These are phyloP conservation scores for Porites lutea DNA, from an alignment of 64 coral and sea anemone genomes.

Conservation along the genomic window DNA sequence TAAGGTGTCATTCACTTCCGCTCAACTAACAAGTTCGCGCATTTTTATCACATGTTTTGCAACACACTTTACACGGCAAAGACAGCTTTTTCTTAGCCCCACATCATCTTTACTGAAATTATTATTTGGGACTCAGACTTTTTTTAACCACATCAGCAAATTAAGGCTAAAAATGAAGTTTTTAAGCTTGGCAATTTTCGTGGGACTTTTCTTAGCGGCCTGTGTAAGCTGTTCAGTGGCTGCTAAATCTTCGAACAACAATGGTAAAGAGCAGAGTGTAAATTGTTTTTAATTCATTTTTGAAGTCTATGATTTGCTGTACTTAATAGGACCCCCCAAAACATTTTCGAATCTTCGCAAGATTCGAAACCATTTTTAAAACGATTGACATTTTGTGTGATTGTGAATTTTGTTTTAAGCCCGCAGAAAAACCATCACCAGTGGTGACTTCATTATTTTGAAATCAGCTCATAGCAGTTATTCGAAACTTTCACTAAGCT, in stretches of 20 bases:
- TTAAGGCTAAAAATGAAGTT: not conserved
- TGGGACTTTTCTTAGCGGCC: not conserved
- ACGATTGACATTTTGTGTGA: not conserved
- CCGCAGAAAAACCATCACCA: not conserved
- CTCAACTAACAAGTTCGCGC: too few relatives aligned
- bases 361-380: too few relatives aligned
- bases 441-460: conserved; percentile 15
- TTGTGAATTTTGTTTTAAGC: not conserved
- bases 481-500: not conserved
- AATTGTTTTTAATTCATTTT: too few relatives aligned
- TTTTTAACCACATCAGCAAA: too few relatives aligned
- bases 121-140: too few relatives aligned
- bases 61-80: too few relatives aligned
- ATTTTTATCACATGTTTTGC: too few relatives aligned
- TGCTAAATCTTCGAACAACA: not conserved
- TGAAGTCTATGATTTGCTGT: too few relatives aligned
- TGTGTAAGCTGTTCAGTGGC: not conserved
- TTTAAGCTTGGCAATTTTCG: not conserved
- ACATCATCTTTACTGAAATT: too few relatives aligned
- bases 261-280: not conserved
- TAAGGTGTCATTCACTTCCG: too few relatives aligned
- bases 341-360: too few relatives aligned
- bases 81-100: too few relatives aligned
- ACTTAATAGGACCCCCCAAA: not conserved
- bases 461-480: not conserved